Percentiles rank a stretch among this genome's conserved stretches.
These are phyloP conservation scores for Huso huso DNA, from an alignment of 2,797 vertebrate genomes.

Conservation along the genomic window DNA sequence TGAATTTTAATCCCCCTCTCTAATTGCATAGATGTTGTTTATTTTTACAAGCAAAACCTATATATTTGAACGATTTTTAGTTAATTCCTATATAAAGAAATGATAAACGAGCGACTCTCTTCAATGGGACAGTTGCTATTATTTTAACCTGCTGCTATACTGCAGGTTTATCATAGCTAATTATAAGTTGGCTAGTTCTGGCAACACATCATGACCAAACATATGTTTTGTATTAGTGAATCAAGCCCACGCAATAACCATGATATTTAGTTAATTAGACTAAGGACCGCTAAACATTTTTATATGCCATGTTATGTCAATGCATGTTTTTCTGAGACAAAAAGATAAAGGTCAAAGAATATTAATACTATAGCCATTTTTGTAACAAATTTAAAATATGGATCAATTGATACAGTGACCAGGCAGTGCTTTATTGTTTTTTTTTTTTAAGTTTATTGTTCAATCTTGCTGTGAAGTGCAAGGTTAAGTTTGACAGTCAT, in stretches of 20 bases:
- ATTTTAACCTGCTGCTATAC: constrained; percentile 66
- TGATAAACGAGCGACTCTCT: constrained; percentile 67
- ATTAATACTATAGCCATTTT: too few species aligned
- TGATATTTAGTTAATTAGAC: constrained; percentile 45
- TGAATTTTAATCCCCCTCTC: not conserved
- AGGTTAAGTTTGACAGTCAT: too few species aligned
- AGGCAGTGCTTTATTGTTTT: too few species aligned
- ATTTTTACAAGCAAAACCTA: constrained; percentile 50
- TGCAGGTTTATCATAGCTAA: constrained; percentile 58
- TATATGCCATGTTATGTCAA: too few species aligned
- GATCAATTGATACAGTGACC: too few species aligned
- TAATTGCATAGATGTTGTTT: constrained; percentile 24
- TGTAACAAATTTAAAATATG: too few species aligned
- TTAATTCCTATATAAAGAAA: constrained; percentile 52
- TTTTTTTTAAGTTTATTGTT: too few species aligned
- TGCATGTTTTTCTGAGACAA: too few species aligned
- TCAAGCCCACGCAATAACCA: constrained; percentile 65
- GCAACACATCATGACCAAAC: constrained; percentile 59
- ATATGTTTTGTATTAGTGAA: constrained; percentile 71
- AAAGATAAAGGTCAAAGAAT: too few species aligned
- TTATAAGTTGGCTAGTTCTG: constrained; percentile 54
- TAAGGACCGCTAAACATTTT: constrained; percentile 69
- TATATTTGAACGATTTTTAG: constrained; percentile 56
- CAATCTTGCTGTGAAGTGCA: too few species aligned
- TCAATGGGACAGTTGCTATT: constrained; percentile 65